A percentile compares a stretch with the other conserved stretches of the same genome.
Conservation (phyloP, 2,888 invertebrate species). For the Pachymerium ferrugineum region DNA sequence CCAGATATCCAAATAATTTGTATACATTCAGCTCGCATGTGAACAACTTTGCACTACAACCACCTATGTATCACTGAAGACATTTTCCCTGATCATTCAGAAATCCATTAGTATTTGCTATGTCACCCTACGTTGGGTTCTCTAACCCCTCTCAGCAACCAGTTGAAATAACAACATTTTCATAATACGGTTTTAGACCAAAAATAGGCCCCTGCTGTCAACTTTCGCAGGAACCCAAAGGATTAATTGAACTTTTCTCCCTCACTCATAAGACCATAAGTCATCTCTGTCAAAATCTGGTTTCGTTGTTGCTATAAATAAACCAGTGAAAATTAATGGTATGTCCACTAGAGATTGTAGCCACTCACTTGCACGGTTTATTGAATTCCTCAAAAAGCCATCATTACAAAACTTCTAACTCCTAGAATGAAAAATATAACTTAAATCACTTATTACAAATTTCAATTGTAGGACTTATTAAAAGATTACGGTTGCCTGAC, state of each 20-base stretch:
- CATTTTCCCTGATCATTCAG: conserved; percentile 6
- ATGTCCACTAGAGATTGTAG: not conserved
- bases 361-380: too few species aligned
- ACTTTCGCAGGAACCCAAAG: conserved; percentile 9
- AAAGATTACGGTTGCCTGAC: too few species aligned
- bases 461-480: too few species aligned
- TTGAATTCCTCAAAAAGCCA: not conserved
- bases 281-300: conserved; percentile 18
- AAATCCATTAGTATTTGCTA: conserved; percentile 11
- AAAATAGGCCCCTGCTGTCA: not conserved
- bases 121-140: conserved; percentile 4
- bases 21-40: not conserved
- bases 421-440: not conserved
- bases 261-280: conserved; percentile 14
- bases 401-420: not conserved
- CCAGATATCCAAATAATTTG: not conserved
- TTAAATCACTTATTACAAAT: too few species aligned
- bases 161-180: conserved; percentile 5
- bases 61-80: conserved; percentile 14
- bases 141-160: not conserved
- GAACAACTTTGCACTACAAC: conserved; percentile 7
- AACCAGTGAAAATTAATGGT: conserved; percentile 15
- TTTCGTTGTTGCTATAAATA: conserved; percentile 19
- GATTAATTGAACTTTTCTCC: conserved; percentile 19
- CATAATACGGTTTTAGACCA: conserved; percentile 1